Evolutionary conservation across 2,888 invertebrate species (phyloP), one percentile per base, ranked within the genome.

Genomic region (Oxyteleia sp.): DNA sequence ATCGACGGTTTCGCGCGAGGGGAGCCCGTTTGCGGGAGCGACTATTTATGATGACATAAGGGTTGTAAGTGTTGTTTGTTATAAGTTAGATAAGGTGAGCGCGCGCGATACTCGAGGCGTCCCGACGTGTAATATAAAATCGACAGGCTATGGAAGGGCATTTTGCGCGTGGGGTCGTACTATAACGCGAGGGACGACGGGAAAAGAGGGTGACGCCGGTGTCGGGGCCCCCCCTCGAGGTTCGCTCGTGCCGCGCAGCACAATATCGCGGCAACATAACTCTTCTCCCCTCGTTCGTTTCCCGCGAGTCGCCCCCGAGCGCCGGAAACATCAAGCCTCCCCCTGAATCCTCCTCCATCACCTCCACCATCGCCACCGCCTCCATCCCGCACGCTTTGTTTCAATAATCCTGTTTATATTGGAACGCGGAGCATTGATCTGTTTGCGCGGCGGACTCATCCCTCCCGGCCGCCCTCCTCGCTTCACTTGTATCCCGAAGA

Each of bases 381-480:
- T 86, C 88, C 87, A 87, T 85, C 87, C 87, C 90, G 88, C 89
- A 90, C 91, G 92, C 92, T 93, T 93, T 93, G 93, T 93, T 93
- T 93, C 93, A 93, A 93, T 93, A 93, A 93, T 93, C 92, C 93
- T 92, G 92, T 92, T 93, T 93, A 93, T 93, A 93, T 93, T 93
- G 92, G 92, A 92, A 92, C 92, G 92, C 90, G 90, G 90, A 93
- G 92, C 93, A 93, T 93, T 93, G 93, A 93, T 93, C 93, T 93
- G 93, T 93, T 93, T 92, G 93, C 92, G 90, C 91, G 91, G 87
- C 90, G 87, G 84, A 85, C 87, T 83, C 86, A 69, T 71, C 85
- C 83, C 75, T 72, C 79, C 68, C 74, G 41, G 79, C 85, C 80
- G 69, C 80, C 86, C 85, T 74, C 85, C 82, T 79, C 88, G 83